These are phyloP conservation scores for Pseudomyrmex dendroicus DNA, from an alignment of 1,140 invertebrate species.

Conservation along the genomic window DNA sequence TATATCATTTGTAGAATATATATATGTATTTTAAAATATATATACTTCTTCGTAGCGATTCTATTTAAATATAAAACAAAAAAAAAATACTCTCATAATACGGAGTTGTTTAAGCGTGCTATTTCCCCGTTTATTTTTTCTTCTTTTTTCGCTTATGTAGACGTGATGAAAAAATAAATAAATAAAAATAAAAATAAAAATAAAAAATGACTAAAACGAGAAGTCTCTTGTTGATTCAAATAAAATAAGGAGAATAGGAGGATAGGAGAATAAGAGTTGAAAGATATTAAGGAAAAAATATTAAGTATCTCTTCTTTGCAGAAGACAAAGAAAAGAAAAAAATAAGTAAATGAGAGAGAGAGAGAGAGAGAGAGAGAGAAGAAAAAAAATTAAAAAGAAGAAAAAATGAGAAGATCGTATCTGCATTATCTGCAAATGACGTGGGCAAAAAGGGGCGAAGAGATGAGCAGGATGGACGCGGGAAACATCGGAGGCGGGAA, in stretches of 20 bases:
- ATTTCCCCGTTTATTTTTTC: neutral
- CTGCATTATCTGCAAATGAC: conserved; percentile 70
- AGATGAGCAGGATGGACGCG: conserved; percentile 2
- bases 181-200: conserved; percentile 14
- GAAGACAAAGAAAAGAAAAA: neutral
- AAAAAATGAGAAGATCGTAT: conserved; percentile 62
- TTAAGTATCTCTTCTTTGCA: conserved; percentile 22
- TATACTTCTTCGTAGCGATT: neutral
- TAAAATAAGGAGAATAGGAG: conserved; percentile 32
- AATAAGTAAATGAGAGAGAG: neutral
- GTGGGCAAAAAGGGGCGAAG: conserved; percentile 34
- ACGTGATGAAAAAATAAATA: conserved; percentile 11
- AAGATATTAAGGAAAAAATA: conserved; percentile 18
- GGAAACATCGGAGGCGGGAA: conserved; percentile 54
- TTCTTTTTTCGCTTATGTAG: neutral
- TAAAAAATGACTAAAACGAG: neutral
- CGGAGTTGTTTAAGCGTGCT: conserved; percentile 7
- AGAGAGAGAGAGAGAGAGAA: neutral
- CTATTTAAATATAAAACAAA: conserved; percentile 21
- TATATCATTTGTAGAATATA: conserved; percentile 8
- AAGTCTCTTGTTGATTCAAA: neutral
- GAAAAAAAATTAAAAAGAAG: neutral
- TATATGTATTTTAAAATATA: neutral
- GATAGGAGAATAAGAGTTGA: neutral
- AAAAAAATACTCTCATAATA: conserved; percentile 12